Conservation (phyloP, 2,888 invertebrate species). For the Eurytoma adleriae region DNA sequence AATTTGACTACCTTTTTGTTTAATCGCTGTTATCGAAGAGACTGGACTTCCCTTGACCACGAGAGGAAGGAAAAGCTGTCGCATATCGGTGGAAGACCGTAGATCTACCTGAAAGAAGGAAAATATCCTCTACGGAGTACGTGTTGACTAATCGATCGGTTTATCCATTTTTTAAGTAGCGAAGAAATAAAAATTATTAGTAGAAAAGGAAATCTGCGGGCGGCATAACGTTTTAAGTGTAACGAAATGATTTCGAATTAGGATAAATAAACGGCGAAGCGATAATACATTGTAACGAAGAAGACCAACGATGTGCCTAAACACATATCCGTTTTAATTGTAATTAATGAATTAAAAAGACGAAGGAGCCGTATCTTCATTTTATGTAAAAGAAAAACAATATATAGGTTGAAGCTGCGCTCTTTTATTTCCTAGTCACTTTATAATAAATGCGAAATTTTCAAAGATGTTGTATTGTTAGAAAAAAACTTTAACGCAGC, state of each 20-base stretch:
- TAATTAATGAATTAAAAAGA: constrained; percentile 56
- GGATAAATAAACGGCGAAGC: constrained; percentile 38
- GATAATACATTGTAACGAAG: constrained; percentile 55
- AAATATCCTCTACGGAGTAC: constrained; percentile 24
- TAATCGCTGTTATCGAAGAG: constrained; percentile 1
- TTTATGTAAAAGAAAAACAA: constrained; percentile 60
- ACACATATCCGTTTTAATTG: constrained; percentile 64
- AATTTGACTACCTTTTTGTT: not conserved
- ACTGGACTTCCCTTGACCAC: not conserved
- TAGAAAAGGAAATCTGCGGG: constrained; percentile 6
- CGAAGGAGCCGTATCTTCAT: constrained; percentile 53
- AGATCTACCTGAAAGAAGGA: constrained; percentile 22
- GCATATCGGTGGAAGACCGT: not conserved
- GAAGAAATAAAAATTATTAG: too few species aligned
- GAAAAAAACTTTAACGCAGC: constrained; percentile 67
- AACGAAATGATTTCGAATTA: constrained; percentile 1
- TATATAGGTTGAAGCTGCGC: constrained; percentile 67
- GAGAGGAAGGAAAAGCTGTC: not conserved
- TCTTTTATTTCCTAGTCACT: constrained; percentile 74
- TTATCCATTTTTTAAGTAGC: constrained; percentile 20
- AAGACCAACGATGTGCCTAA: constrained; percentile 70
- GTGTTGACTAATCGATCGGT: constrained; percentile 38
- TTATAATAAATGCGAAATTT: constrained; percentile 67
- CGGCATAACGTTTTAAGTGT: constrained; percentile 34
- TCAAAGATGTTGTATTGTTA: constrained; percentile 64